phyloP scores from a whole-genome alignment of 2,888 invertebrate species.

The Steinernema scapterisci region DNA sequence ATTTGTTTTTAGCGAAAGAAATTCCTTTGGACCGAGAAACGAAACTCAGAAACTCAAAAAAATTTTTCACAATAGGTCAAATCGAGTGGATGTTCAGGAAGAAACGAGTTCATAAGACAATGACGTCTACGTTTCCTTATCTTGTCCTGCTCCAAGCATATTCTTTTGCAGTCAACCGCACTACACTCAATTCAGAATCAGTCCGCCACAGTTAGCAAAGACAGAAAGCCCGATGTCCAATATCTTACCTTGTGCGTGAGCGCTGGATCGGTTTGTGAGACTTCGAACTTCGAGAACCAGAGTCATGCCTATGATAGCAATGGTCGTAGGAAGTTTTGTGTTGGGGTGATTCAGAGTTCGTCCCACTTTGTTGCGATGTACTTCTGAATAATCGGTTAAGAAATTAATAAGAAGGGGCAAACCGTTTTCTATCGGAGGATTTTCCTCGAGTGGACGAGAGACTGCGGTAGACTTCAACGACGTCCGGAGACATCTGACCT shows the following conservation, averaged over 20 bases:
- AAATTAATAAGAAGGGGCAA: background rate
- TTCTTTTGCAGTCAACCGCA: background rate
- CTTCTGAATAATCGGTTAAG: conserved; percentile 15
- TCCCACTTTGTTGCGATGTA: conserved; percentile 1
- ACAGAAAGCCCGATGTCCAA: too few species aligned
- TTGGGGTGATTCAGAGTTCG: background rate
- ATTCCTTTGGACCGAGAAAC: too few species aligned
- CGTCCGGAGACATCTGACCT: background rate
- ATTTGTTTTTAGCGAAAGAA: too few species aligned
- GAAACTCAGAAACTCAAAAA: too few species aligned
- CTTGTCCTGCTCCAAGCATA: too few species aligned
- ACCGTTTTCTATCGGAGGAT: background rate
- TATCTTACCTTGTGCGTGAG: conserved; percentile 20
- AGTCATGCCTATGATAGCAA: background rate
- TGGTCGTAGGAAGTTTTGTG: conserved; percentile 5
- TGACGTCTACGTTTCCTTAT: too few species aligned
- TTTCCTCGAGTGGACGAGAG: conserved; percentile 9
- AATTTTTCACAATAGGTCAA: too few species aligned
- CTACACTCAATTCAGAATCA: background rate
- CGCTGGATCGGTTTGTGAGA: conserved; percentile 25
- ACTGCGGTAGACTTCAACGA: conserved; percentile 10
- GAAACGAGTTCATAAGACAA: too few species aligned
- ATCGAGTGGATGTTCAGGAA: too few species aligned
- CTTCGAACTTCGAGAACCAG: background rate
- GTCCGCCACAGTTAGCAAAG: too few species aligned